A percentile compares a stretch with the other conserved stretches of the same genome.
Evolutionary conservation across 2,888 invertebrate species (phyloP).

Genomic region (Sclerodermus sp.): DNA sequence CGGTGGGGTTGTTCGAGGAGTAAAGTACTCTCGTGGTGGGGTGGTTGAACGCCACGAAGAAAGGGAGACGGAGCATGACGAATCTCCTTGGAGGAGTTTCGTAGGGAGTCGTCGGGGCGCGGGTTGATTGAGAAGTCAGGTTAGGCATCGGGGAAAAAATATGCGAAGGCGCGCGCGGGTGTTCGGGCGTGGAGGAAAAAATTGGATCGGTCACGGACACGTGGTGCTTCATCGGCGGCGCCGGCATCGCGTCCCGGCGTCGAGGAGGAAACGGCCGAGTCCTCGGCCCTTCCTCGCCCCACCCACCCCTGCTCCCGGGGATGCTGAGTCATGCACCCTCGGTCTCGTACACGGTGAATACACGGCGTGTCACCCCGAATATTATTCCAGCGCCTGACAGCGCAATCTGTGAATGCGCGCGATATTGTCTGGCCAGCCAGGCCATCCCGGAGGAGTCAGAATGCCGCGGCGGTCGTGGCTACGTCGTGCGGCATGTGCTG

Average conservation of each 20-base stretch:
- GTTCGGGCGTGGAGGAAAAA: constrained; percentile 24
- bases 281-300: too few relatives aligned
- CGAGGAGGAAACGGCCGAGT: too few relatives aligned
- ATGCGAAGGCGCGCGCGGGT: neutral
- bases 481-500: constrained; percentile 20
- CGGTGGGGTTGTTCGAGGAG: too few relatives aligned
- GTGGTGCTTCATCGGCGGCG: constrained; percentile 23
- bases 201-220: constrained; percentile 47
- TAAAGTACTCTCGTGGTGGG: too few relatives aligned
- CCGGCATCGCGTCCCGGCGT: constrained; percentile 4
- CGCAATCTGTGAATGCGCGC: constrained; percentile 53
- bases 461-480: neutral
- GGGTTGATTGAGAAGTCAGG: constrained; percentile 33
- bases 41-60: neutral
- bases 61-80: constrained; percentile 20
- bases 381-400: constrained; percentile 49
- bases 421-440: constrained; percentile 33
- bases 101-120: constrained; percentile 26
- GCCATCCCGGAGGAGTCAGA: too few relatives aligned
- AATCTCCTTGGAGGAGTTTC: constrained; percentile 15
- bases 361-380: constrained; percentile 47
- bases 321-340: constrained; percentile 48
- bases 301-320: too few relatives aligned
- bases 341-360: constrained; percentile 34
- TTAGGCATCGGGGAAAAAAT: constrained; percentile 7